Base-by-base conservation (phyloP, 2,888 invertebrate genomes). In the Agrotis puta region DNA sequence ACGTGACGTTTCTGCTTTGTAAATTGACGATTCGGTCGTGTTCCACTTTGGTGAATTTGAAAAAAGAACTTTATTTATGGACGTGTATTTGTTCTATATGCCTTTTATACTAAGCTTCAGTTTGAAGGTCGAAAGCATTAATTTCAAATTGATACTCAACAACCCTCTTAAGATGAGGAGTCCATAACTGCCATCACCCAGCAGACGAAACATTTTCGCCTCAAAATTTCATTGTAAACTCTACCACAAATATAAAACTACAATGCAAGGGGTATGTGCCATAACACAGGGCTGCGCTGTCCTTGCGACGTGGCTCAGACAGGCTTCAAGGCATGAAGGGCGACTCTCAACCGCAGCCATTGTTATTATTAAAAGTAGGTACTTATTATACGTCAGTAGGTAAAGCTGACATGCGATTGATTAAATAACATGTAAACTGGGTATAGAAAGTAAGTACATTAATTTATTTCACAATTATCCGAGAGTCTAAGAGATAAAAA, bases 281-380 rank as follows among this genome's bases (percentile, higher is more conserved):
- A 43, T 54, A 75, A 57, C 58, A 80, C 50, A 48, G 50, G 66
- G 54, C 58, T 22, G 50, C 22, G 64, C 45, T 62, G 66, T 71
- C 66, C 70, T 75, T 80, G 70, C 54, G 58, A 57, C 27, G 58
- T 24, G 62, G 64, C 47, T 33, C 53, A 81, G 81, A 79, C 79
- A 80, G 51, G 81, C 70, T 80, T 57, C 81, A 54, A 66, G 66
- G 64, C 77, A 71, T 57, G 61, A 81, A 64, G 81, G 81, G 59
- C 66, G 72, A 18, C 74, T 64, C 65, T 64, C 63, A 57, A 48
- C 39, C 27, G 53, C 47, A 18, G 48, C 78, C 54, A 79, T 79
- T 80, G 70, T 80, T 80, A 66, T 75, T 70, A 53, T 75, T 39
- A 39, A 39, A 67, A 66, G 70, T 53, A 70, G 72, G 66, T 64